These are phyloP conservation scores for Scaptomyza polygonia DNA, from an alignment of 2,888 invertebrate species.

Conservation along the genomic window DNA sequence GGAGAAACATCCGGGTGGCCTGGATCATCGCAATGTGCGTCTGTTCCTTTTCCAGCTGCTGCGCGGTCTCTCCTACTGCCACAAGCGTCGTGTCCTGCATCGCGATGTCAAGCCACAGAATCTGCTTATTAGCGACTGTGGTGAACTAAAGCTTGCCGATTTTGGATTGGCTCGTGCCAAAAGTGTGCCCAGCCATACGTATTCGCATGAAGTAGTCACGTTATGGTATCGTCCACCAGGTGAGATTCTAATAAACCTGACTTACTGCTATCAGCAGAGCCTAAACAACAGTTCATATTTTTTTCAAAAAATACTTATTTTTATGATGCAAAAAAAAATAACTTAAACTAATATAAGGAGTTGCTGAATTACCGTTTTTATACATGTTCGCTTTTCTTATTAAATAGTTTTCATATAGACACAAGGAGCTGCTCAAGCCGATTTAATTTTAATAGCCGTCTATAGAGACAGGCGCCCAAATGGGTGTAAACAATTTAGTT, in stretches of 20 bases:
- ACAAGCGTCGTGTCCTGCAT: constrained; percentile 97
- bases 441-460: constrained; percentile 47
- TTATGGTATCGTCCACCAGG: constrained; percentile 99
- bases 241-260: constrained; percentile 58
- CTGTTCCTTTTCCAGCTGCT: constrained; percentile 98
- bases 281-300: too few relatives aligned
- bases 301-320: too few relatives aligned
- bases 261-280: too few relatives aligned
- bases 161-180: constrained; percentile 99
- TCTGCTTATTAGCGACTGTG: constrained; percentile 97
- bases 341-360: not conserved
- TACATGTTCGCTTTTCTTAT: constrained; percentile 20
- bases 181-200: constrained; percentile 99
- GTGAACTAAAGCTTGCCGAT: constrained; percentile 98
- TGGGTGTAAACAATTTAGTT: constrained; percentile 57
- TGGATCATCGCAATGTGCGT: constrained; percentile 97
- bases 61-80: constrained; percentile 98
- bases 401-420: constrained; percentile 36
- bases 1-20: constrained; percentile 97
- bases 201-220: constrained; percentile 99
- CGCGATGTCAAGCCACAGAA: constrained; percentile 99
- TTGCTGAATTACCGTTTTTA: not conserved
- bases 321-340: too few relatives aligned
- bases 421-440: constrained; percentile 30
- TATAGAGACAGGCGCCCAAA: constrained; percentile 25